Percentiles rank a stretch among this genome's conserved stretches.
phyloP scores from a whole-genome alignment of 2,888 invertebrate genomes.

The Chesias legatella region DNA sequence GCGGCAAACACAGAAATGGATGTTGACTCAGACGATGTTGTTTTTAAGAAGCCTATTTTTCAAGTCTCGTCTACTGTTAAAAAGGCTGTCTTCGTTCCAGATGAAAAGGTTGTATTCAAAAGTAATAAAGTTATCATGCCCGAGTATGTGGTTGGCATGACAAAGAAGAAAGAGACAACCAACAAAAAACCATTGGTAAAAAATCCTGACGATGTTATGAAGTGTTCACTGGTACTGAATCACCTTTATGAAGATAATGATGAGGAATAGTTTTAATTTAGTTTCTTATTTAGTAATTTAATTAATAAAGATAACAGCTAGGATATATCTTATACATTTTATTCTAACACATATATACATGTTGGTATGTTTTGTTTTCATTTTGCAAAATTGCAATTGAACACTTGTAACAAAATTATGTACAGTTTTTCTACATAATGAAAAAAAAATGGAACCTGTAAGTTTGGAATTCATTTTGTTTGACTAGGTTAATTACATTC shows the following conservation, averaged over 20 bases:
- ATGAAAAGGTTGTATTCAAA: conserved; percentile 74
- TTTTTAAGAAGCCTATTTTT: conserved; percentile 70
- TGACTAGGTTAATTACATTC: too few species aligned
- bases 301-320: background rate
- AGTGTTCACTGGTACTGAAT: conserved; percentile 61
- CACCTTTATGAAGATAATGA: conserved; percentile 67
- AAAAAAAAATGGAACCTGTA: too few species aligned
- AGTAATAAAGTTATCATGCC: conserved; percentile 89
- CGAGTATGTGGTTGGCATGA: conserved; percentile 89
- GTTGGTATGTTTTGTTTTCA: conserved; percentile 8
- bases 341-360: too few species aligned
- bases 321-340: background rate
- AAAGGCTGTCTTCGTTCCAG: conserved; percentile 32
- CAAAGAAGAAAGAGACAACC: conserved; percentile 70
- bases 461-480: too few species aligned
- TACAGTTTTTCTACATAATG: too few species aligned
- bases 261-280: conserved; percentile 13
- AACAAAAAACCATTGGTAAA: conserved; percentile 31
- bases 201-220: conserved; percentile 35
- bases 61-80: conserved; percentile 54
- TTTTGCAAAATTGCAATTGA: too few species aligned
- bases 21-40: conserved; percentile 44
- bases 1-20: conserved; percentile 42
- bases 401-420: too few species aligned
- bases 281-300: background rate